phyloP scores from a whole-genome alignment of 1,140 invertebrate genomes.

The Camponotus floridanus region DNA sequence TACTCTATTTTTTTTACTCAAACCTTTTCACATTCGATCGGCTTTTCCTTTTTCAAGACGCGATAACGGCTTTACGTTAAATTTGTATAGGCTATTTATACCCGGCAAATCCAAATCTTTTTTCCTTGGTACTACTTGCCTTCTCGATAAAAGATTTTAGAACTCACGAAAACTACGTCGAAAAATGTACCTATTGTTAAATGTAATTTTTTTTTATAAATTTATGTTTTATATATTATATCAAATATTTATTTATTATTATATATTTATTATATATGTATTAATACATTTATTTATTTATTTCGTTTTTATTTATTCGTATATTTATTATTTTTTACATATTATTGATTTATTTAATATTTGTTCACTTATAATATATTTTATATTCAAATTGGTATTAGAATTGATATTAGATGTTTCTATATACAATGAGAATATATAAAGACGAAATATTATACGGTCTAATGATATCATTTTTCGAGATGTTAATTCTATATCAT shows the following conservation, averaged over 20 bases:
- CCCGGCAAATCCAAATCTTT: background rate
- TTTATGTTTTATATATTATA: background rate
- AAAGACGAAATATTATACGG: background rate
- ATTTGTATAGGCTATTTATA: background rate
- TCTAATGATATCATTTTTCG: background rate
- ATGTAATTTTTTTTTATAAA: background rate
- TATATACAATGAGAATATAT: background rate
- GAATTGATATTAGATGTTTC: background rate
- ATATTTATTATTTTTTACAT: background rate
- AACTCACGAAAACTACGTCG: background rate
- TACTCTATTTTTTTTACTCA: background rate
- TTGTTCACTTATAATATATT: background rate
- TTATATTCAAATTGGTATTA: background rate
- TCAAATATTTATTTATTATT: background rate
- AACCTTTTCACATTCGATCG: slow-evolving; percentile 1
- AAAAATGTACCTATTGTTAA: background rate
- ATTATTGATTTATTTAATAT: background rate
- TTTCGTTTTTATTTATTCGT: too few relatives aligned
- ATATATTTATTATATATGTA: background rate
- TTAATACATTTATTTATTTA: background rate
- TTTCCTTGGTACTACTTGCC: background rate
- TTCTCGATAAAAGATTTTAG: background rate
- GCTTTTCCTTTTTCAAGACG: background rate
- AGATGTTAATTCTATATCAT: background rate
- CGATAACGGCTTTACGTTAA: slow-evolving; percentile 1